A percentile compares a stretch with the other conserved stretches of the same genome.
Evolutionary conservation across 2,113 vertebrate genomes (phyloP).

Genomic region (Gobio gobio): DNA sequence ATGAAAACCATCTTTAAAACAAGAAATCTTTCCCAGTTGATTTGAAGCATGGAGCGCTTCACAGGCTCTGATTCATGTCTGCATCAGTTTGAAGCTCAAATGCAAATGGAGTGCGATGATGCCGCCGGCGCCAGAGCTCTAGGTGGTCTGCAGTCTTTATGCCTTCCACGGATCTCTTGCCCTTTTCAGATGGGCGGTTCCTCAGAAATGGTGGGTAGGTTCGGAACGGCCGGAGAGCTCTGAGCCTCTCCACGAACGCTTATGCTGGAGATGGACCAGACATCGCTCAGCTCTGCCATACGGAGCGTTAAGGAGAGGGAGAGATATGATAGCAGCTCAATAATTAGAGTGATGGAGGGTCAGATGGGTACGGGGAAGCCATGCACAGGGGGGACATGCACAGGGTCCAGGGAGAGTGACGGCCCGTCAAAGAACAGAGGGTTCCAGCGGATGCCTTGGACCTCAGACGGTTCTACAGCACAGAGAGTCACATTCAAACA

Average conservation of each 20-base stretch:
- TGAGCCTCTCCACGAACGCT: slow-evolving; percentile 66
- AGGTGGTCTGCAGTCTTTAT: not conserved
- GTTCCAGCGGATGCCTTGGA: slow-evolving; percentile 70
- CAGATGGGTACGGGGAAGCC: slow-evolving; percentile 51
- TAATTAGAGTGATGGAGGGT: slow-evolving; percentile 8
- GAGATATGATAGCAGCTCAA: slow-evolving; percentile 9
- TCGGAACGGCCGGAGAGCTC: slow-evolving; percentile 64
- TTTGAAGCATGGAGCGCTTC: slow-evolving; percentile 1
- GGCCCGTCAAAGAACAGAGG: slow-evolving; percentile 68
- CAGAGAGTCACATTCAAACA: slow-evolving; percentile 48
- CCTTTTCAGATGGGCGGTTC: slow-evolving; percentile 60
- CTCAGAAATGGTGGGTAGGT: slow-evolving; percentile 76
- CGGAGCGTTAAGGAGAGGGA: not conserved
- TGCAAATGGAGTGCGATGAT: slow-evolving; percentile 10
- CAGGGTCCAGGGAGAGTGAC: slow-evolving; percentile 65
- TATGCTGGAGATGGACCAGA: slow-evolving; percentile 79
- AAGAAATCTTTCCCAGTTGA: not conserved
- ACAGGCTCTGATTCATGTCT: not conserved
- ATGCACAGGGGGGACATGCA: slow-evolving; percentile 64
- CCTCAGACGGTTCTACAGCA: slow-evolving; percentile 69
- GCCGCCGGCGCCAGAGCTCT: not conserved
- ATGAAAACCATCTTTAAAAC: not conserved
- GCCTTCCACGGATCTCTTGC: not conserved
- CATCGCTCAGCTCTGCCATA: slow-evolving; percentile 76
- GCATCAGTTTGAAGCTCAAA: slow-evolving; percentile 3